phyloP scores from a whole-genome alignment of 2,797 vertebrate genomes.

The Coregonus ussuriensis region DNA sequence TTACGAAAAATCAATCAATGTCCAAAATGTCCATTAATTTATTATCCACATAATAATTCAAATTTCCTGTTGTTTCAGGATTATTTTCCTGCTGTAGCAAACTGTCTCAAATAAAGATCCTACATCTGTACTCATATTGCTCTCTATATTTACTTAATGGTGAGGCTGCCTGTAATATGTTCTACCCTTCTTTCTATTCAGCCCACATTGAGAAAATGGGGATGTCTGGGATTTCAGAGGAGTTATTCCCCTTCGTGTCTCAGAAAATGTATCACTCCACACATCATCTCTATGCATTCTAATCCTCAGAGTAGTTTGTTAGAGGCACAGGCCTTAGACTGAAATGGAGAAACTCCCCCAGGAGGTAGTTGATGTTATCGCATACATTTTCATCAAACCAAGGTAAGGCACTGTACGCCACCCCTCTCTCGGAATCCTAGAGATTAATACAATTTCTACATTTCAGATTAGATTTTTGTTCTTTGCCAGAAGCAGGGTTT shows the following conservation, averaged over 20 bases:
- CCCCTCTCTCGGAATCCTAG: slow-evolving; percentile 28
- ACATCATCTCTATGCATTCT: slow-evolving; percentile 39
- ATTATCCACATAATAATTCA: too few species aligned
- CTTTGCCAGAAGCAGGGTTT: slow-evolving; percentile 40
- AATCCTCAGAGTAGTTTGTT: slow-evolving; percentile 45
- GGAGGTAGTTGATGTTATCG: slow-evolving; percentile 48
- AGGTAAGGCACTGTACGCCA: slow-evolving; percentile 22
- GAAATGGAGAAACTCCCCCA: slow-evolving; percentile 5
- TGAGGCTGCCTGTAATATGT: neutral
- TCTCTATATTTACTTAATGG: neutral
- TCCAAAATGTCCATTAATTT: too few species aligned
- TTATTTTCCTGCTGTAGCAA: too few species aligned
- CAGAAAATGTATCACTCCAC: slow-evolving; percentile 39
- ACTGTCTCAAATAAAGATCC: too few species aligned
- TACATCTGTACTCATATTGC: neutral
- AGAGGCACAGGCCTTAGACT: neutral
- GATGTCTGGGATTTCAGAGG: slow-evolving; percentile 23
- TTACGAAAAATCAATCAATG: too few species aligned
- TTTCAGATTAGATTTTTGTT: slow-evolving; percentile 43
- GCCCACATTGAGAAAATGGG: slow-evolving; percentile 38
- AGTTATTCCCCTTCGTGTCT: slow-evolving; percentile 41
- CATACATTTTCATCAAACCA: slow-evolving; percentile 58
- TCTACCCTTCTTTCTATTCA: slow-evolving; percentile 3
- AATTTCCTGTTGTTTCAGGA: too few species aligned
- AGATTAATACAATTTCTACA: slow-evolving; percentile 48